Evolutionary conservation across 1,140 invertebrate species (phyloP), one percentile per base, ranked within the genome.

Genomic region (Zaprionus camerounensis): DNA sequence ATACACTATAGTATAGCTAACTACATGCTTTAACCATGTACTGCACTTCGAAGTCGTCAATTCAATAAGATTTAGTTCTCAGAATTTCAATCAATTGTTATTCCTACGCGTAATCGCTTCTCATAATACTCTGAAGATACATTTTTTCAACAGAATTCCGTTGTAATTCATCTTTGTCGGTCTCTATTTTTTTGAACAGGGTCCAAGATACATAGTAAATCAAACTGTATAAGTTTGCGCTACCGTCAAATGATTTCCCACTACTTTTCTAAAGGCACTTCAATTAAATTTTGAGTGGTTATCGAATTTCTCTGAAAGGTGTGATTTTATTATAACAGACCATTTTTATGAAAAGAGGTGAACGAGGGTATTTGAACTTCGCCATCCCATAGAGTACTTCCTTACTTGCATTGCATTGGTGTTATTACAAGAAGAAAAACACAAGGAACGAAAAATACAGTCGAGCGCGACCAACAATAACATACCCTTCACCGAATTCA

Each of bases 71-170:
- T 36, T 63, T 51, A 15, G 22, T 64, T 36, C 28, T 22, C 36
- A 26, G 57, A 59, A 59, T 44, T 59, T 22, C 22, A 64, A 46
- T 49, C n/a, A 46, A 31, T 49, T 51, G 11, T 51, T 51, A 24
- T 51, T 20, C 20, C 22, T 17, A 17, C n/a, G 9, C 6, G n/a
- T 9, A 44, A 17, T 44, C n/a, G n/a, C 15, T 7, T 5, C 2
- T 3, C 9, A 12, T 11, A 49, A 22, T 49, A 12, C 46, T 1
- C 46, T 24, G 2, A 51, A 24, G 24, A 24, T 24, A 51, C 3
- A 51, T 12, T 51, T 51, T 51, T 51, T 51, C 15, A 17, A n/a
- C 38, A 44, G 38, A 44, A 44, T 5, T 44, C 5, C 5, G 5
- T 1, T 2, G 7, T 5, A 15, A 4, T 2, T 44, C 2, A 46